A percentile compares a stretch with the other conserved stretches of the same genome.
These are phyloP conservation scores for Fabriciana adippe DNA, from an alignment of 2,888 invertebrate genomes.

Conservation along the genomic window DNA sequence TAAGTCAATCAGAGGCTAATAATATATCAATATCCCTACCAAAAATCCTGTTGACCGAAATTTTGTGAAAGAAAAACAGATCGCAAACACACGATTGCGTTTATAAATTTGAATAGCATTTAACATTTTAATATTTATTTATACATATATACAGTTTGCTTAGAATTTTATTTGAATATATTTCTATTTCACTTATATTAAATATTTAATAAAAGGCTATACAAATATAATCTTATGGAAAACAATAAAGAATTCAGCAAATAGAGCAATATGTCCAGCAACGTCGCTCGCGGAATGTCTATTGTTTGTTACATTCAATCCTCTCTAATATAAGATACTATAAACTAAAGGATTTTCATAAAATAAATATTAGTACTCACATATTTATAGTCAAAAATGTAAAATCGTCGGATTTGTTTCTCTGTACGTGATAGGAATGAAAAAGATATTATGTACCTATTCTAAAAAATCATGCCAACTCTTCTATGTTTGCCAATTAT, in stretches of 20 bases:
- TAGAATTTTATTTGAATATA: not conserved
- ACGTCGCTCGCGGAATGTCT: conserved; percentile 1
- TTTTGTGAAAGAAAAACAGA: too few relatives aligned
- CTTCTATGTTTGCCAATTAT: conserved; percentile 1
- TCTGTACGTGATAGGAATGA: not conserved
- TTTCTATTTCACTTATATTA: not conserved
- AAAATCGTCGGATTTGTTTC: not conserved
- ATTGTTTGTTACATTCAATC: conserved; percentile 12
- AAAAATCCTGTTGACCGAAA: too few relatives aligned
- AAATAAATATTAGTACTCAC: not conserved
- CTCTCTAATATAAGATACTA: not conserved
- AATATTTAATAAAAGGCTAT: conserved; percentile 14
- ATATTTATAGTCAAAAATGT: not conserved
- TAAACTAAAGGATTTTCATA: not conserved
- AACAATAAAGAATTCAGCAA: conserved; percentile 1
- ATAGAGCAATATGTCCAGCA: conserved; percentile 17
- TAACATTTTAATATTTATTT: too few relatives aligned
- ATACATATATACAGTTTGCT: too few relatives aligned
- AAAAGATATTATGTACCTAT: not conserved
- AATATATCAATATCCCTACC: too few relatives aligned
- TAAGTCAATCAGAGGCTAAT: too few relatives aligned
- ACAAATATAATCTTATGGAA: conserved; percentile 14
- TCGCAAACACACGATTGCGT: too few relatives aligned
- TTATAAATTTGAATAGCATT: too few relatives aligned
- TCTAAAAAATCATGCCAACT: conserved; percentile 3